These are phyloP conservation scores for Ophonus ardosiacus DNA, from an alignment of 2,888 invertebrate genomes.

Conservation along the genomic window DNA sequence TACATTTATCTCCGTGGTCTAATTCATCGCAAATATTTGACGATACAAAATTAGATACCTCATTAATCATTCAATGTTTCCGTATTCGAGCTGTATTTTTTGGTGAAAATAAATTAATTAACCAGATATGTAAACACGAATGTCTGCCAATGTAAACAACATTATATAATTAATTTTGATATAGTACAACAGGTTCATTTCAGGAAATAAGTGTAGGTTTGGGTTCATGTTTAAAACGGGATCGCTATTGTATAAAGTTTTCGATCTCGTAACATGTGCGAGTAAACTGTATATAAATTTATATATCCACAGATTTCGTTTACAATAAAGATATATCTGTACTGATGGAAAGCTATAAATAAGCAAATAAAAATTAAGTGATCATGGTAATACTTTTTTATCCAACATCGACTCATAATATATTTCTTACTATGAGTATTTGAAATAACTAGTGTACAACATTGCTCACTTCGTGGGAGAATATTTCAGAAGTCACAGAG, in stretches of 20 bases:
- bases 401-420: too few relatives aligned
- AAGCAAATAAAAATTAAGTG: too few relatives aligned
- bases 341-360: too few relatives aligned
- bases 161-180: slow-evolving; percentile 38
- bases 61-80: slow-evolving; percentile 19
- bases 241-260: background rate
- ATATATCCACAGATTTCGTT: too few relatives aligned
- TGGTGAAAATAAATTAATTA: slow-evolving; percentile 32
- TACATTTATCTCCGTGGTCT: background rate
- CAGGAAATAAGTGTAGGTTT: background rate
- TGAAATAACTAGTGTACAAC: too few relatives aligned
- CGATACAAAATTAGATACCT: slow-evolving; percentile 15
- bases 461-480: too few relatives aligned
- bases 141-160: slow-evolving; percentile 26
- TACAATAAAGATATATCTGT: too few relatives aligned
- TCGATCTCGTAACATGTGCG: background rate
- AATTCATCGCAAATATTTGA: slow-evolving; percentile 23
- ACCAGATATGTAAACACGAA: slow-evolving; percentile 22
- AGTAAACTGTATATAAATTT: too few relatives aligned
- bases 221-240: background rate
- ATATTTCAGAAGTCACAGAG: too few relatives aligned
- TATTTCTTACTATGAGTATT: too few relatives aligned
- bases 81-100: background rate
- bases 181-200: slow-evolving; percentile 5
- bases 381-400: too few relatives aligned